These are phyloP conservation scores for Aradophagus sp. DNA, from an alignment of 1,140 invertebrate genomes.

Conservation along the genomic window DNA sequence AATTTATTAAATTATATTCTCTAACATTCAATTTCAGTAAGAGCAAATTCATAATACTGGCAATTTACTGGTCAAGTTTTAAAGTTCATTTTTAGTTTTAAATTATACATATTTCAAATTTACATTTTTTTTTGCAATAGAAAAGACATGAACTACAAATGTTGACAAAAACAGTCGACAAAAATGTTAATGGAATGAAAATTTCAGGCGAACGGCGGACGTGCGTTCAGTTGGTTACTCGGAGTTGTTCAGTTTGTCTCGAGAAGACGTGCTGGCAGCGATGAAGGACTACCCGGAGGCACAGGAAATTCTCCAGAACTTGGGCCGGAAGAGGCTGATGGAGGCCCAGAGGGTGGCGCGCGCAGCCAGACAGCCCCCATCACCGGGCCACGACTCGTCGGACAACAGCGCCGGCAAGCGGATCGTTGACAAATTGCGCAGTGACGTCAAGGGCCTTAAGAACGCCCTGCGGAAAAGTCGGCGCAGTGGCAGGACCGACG, in stretches of 20 bases:
- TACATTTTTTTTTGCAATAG: too few species aligned
- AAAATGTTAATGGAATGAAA: not conserved
- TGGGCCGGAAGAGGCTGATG: slow-evolving; percentile 90
- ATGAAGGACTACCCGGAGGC: slow-evolving; percentile 98
- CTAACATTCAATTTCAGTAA: too few species aligned
- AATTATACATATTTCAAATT: too few species aligned
- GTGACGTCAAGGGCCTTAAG: slow-evolving; percentile 86
- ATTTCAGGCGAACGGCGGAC: slow-evolving; percentile 90
- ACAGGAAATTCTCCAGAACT: slow-evolving; percentile 91
- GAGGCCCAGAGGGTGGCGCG: slow-evolving; percentile 78
- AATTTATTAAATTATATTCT: too few species aligned
- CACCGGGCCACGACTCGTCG: slow-evolving; percentile 76
- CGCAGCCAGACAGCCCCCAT: slow-evolving; percentile 57
- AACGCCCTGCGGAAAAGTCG: slow-evolving; percentile 80
- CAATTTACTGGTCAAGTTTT: too few species aligned
- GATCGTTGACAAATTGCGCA: slow-evolving; percentile 86
- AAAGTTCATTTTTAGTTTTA: too few species aligned
- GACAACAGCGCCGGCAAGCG: slow-evolving; percentile 81
- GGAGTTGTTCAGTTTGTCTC: slow-evolving; percentile 94
- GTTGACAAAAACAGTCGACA: too few species aligned
- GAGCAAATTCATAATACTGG: too few species aligned
- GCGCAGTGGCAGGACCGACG: slow-evolving; percentile 74
- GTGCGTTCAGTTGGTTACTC: slow-evolving; percentile 96
- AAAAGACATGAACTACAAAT: too few species aligned
- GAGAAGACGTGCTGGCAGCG: slow-evolving; percentile 94